phyloP scores from a whole-genome alignment of 2,797 vertebrate genomes.

The Myioborus miniatus region DNA sequence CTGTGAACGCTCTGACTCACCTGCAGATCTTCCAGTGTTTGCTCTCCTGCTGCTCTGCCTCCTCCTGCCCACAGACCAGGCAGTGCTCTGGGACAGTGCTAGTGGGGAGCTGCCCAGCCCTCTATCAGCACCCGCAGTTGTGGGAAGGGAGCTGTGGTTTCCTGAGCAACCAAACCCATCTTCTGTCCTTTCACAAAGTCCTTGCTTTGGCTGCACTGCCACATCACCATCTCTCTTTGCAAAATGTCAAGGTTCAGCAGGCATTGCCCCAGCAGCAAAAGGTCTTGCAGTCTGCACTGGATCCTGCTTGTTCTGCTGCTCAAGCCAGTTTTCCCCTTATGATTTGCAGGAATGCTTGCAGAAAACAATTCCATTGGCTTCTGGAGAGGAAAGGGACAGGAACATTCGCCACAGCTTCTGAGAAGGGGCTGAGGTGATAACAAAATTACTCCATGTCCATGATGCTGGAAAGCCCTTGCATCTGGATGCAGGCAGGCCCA shows the following conservation, averaged over 20 bases:
- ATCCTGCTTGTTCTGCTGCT: not conserved
- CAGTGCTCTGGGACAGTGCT: not conserved
- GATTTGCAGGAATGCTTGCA: not conserved
- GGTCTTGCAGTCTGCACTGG: not conserved
- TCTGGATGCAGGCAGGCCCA: not conserved
- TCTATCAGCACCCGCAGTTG: not conserved
- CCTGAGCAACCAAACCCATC: not conserved
- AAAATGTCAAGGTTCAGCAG: not conserved
- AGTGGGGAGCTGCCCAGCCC: not conserved
- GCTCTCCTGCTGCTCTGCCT: not conserved
- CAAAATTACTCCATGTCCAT: not conserved
- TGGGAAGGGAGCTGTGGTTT: not conserved
- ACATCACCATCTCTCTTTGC: not conserved
- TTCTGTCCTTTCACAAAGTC: not conserved
- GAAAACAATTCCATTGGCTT: not conserved
- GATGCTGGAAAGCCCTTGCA: not conserved
- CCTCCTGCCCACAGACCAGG: not conserved
- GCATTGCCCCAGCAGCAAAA: not conserved
- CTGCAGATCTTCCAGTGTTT: not conserved
- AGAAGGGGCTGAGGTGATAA: not conserved
- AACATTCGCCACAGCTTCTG: not conserved
- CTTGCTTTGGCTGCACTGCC: accelerated
- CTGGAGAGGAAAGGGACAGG: not conserved
- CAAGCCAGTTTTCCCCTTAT: not conserved
- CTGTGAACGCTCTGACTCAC: not conserved